A percentile compares a stretch with the other conserved stretches of the same genome.
phyloP scores from a whole-genome alignment of 2,888 invertebrate species.

The Folsomia manolachei region DNA sequence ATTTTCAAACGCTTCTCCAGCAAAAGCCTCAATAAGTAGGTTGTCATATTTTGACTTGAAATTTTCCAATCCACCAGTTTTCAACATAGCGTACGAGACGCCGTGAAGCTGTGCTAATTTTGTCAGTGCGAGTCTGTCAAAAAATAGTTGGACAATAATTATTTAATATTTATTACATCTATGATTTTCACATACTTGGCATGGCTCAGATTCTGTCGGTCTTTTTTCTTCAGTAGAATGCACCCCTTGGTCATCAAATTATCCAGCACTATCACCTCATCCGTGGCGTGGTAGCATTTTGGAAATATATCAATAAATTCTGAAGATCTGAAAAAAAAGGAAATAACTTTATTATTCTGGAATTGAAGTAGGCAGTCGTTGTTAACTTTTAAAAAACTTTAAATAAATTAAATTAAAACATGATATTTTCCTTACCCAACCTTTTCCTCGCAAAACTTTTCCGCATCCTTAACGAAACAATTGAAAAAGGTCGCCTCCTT shows the following conservation, averaged over 20 bases:
- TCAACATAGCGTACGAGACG: constrained; percentile 8
- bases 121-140: background rate
- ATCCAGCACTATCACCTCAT: constrained; percentile 17
- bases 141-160: background rate
- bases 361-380: no score
- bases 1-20: background rate
- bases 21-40: background rate
- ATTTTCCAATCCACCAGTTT: background rate
- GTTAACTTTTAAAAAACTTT: no score
- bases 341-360: no score
- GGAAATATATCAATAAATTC: constrained; percentile 12
- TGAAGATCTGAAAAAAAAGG: no score
- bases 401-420: no score
- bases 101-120: constrained; percentile 17
- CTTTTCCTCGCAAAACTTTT: background rate
- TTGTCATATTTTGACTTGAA: constrained; percentile 7
- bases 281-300: constrained; percentile 15
- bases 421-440: background rate
- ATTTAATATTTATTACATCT: no score
- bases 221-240: constrained; percentile 14
- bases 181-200: background rate
- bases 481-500: background rate
- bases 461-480: background rate
- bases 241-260: background rate
- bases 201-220: constrained; percentile 9